Evolutionary conservation across 2,113 vertebrate genomes (phyloP).

Genomic region (Coracopsis vasa): DNA sequence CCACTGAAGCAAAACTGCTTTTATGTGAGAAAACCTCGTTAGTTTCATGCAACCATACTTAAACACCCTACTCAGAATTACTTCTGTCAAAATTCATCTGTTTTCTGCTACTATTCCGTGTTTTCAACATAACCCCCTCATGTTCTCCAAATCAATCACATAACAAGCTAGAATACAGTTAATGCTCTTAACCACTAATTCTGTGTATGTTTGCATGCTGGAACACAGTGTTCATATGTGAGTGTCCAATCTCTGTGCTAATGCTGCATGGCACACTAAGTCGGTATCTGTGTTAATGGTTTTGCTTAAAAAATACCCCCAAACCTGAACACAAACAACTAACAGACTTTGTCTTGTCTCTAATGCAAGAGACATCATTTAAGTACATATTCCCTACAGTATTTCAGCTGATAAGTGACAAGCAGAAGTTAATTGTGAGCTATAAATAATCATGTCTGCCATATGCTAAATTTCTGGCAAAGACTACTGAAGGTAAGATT

Average conservation of each 20-base stretch:
- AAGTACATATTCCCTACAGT: not conserved
- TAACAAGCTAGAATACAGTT: not conserved
- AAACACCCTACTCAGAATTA: not conserved
- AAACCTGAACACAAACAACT: not conserved
- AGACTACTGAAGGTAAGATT: not conserved
- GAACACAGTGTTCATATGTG: not conserved
- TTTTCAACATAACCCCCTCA: not conserved
- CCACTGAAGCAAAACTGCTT: not conserved
- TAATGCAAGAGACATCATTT: not conserved
- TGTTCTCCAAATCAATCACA: not conserved
- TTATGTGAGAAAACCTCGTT: not conserved
- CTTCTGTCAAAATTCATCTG: not conserved
- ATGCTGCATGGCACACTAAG: not conserved
- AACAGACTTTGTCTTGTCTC: not conserved
- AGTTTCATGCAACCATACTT: not conserved
- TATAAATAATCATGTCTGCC: constrained; percentile 32
- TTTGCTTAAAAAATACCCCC: not conserved
- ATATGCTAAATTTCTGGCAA: constrained; percentile 35
- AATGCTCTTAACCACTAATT: not conserved
- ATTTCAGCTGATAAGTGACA: constrained; percentile 31
- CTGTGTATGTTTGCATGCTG: not conserved
- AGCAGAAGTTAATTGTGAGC: constrained; percentile 15
- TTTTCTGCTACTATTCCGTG: not conserved
- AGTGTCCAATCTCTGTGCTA: not conserved
- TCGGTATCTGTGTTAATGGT: not conserved